These are phyloP conservation scores for Sarcophilus harrisii DNA, from an alignment of 2,797 vertebrate genomes.

Conservation along the genomic window DNA sequence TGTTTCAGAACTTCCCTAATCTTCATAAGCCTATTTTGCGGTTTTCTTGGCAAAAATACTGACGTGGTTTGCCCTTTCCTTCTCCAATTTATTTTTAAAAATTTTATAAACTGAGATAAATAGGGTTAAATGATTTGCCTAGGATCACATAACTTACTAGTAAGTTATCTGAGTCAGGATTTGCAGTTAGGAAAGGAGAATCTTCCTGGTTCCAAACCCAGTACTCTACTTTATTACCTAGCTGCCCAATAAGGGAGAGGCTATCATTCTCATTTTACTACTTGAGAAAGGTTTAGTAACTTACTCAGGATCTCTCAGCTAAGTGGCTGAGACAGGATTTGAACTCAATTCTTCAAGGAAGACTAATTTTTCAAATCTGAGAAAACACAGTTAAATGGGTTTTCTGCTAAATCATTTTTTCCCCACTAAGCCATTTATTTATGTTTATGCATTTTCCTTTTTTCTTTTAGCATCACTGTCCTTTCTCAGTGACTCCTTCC, in stretches of 20 bases:
- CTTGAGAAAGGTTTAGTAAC: not conserved
- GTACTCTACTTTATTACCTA: not conserved
- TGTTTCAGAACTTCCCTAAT: not conserved
- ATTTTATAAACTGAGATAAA: not conserved
- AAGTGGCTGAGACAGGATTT: not conserved
- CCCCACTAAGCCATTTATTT: not conserved
- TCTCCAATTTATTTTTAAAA: not conserved
- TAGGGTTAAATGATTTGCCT: not conserved
- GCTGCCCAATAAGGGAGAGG: not conserved
- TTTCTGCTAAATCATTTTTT: not conserved
- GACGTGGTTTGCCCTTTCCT: not conserved
- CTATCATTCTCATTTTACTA: not conserved
- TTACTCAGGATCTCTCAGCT: not conserved
- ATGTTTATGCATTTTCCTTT: not conserved
- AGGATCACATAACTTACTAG: not conserved
- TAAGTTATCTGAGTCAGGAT: not conserved
- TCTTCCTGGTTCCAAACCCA: not conserved
- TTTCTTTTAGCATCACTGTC: not conserved
- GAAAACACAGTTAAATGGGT: not conserved
- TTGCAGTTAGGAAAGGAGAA: not conserved
- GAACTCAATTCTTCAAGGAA: not conserved
- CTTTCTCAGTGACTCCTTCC: not conserved
- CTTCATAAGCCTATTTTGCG: not conserved
- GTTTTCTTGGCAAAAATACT: not conserved
- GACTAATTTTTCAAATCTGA: not conserved